Evolutionary conservation across 2,888 invertebrate species (phyloP).

Genomic region (Pristionchus mayeri): DNA sequence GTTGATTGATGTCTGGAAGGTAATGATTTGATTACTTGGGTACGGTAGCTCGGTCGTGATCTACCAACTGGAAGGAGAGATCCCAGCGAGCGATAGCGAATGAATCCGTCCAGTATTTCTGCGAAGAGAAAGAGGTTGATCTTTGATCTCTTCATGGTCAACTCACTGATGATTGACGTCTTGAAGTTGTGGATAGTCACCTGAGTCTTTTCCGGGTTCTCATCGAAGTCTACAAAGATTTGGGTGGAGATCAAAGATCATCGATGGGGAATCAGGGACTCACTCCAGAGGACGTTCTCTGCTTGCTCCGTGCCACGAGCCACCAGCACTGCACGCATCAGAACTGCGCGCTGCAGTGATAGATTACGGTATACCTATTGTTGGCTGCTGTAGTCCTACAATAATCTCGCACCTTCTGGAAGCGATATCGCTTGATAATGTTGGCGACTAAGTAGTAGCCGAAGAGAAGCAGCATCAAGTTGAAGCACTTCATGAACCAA

Average conservation of each 20-base stretch:
- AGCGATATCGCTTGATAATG: neutral
- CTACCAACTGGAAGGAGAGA: neutral
- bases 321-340: constrained; percentile 14
- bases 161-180: constrained; percentile 25
- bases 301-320: neutral
- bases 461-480: neutral
- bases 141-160: neutral
- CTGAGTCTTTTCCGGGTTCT: neutral
- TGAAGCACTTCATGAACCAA: constrained; percentile 1
- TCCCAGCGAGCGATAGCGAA: neutral
- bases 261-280: neutral
- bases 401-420: constrained; percentile 9
- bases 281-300: neutral
- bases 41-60: neutral
- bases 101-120: constrained; percentile 33
- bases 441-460: neutral
- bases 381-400: neutral
- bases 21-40: neutral
- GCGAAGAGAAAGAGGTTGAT: too few species aligned
- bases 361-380: neutral
- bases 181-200: constrained; percentile 39
- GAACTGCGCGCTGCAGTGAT: neutral
- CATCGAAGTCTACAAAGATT: neutral
- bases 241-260: neutral
- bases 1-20: constrained; percentile 21